Evolutionary conservation across 2,797 vertebrate genomes (phyloP), one percentile per base, ranked within the genome.

Genomic region (Gadopsis bispinosus): DNA sequence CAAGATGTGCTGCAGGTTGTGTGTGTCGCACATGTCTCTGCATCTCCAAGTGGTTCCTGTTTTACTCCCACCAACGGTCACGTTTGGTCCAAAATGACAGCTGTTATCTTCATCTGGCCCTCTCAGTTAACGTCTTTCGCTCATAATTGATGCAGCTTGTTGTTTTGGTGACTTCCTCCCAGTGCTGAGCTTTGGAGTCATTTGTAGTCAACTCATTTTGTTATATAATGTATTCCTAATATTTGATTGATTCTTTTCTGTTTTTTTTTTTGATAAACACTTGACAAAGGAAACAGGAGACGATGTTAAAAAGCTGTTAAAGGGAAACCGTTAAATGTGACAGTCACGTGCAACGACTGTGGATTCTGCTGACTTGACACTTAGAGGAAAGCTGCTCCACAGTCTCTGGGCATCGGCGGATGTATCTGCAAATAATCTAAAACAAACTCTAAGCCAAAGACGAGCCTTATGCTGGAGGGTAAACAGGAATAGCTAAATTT

Each of bases 401-500:
- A 63, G 60, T 56, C 72, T 51, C 51, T 0, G 19, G 35, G 35
- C 31, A 10, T 51, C n/a, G 0, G 5, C 12, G 11, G 5, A 50
- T 39, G 41, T 19, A 43, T 80, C 79, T 81, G 81, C 29, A 75
- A 79, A 54, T 80, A 19, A 83, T 85, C 33, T 48, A 13, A 60
- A 68, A 41, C 4, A 67, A 79, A 53, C 8, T 12, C 16, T 13
- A 55, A 83, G 89, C 54, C 39, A 33, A 29, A 69, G 77, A 43
- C 75, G 47, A 71, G 79, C 7, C 0, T 67, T 69, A n/a, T 64
- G 39, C 69, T 66, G 58, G 0, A 51, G 53, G 37, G 37, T 77
- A 83, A 91, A 92, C 87, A 87, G 87, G 75, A 89, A 84, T 33
- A 2, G 61, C 82, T 81, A 73, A 86, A 84, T 71, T 33, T 63